Base-by-base conservation (phyloP, 1,140 invertebrate species). In the Drosophila littoralis region DNA sequence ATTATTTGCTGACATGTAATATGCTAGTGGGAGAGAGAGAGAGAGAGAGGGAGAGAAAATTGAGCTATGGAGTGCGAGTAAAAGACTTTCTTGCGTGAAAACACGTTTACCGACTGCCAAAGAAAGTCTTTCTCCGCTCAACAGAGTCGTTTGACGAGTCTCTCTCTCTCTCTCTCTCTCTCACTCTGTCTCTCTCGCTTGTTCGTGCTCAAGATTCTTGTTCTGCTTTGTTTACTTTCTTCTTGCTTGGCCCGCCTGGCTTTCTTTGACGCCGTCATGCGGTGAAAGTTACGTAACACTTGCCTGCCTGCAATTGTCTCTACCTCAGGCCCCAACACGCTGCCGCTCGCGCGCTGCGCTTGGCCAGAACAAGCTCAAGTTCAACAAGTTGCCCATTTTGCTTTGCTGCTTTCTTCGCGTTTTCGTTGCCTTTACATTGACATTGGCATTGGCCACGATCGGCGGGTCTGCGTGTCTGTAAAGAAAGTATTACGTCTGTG, bases 271-370 rank as follows among this genome's bases (percentile, higher is more conserved):
- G 73, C 61, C 70, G 15, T 48, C 15, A 51, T 43, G 58, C 65
- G 82, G 83, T 77, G 82, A 86, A 86, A 86, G 82, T 86, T 86
- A 88, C 83, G 76, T 86, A 86, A 83, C 81, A 81, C 79, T 72
- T 74, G 60, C 59, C 22, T 64, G 48, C 48, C 59, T 59, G 73
- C 48, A 76, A 64, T 77, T 69, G 64, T 40, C 46, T 17, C 28
- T 1, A 3, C 38, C 22, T 28, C 22, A 28, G 22, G 45, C 33
- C 43, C 10, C 15, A 10, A 40, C 48, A 40, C 50, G 42, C 36
- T 36, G 42, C 22, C 36, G 32, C n/a, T 40, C 13, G 33, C 36
- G 13, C 35, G 35, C 51, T 46, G 63, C 63, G 69, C 13, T 66
- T 67, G 67, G 75, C 67, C 78, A 88, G 84, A 88, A 89, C 77